phyloP scores from a whole-genome alignment of 2,888 invertebrate genomes.

The Imbricaverruca yamaguchii region DNA sequence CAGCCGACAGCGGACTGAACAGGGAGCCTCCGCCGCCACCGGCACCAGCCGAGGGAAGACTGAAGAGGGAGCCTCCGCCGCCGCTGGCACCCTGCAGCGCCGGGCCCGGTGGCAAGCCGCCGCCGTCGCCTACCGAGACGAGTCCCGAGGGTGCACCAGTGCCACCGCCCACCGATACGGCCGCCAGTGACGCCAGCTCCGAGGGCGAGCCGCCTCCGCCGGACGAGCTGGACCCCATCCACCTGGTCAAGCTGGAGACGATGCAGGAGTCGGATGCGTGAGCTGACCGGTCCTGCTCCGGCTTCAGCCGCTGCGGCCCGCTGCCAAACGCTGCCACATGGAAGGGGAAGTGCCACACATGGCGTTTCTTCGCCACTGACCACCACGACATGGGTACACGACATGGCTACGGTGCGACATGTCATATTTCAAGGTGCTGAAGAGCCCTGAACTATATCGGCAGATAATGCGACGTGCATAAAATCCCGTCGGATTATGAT shows the following conservation, averaged over 20 bases:
- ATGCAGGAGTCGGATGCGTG: conserved; percentile 22
- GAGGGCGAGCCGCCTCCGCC: neutral
- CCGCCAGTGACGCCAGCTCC: neutral
- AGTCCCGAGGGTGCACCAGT: too few species aligned
- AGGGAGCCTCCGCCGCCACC: neutral
- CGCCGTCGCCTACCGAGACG: neutral
- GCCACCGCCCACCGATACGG: neutral
- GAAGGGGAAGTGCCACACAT: too few species aligned
- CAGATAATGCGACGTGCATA: too few species aligned
- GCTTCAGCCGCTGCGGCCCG: too few species aligned
- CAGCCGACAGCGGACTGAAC: neutral
- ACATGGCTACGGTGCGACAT: too few species aligned
- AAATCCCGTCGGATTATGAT: too few species aligned
- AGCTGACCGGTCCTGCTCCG: neutral
- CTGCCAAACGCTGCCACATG: too few species aligned
- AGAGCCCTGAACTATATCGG: too few species aligned
- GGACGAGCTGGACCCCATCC: conserved; percentile 19
- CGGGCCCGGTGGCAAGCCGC: neutral
- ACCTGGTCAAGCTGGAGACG: conserved; percentile 16
- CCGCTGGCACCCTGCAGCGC: neutral
- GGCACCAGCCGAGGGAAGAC: neutral
- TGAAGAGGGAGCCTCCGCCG: neutral
- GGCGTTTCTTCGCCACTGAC: too few species aligned
- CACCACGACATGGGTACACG: too few species aligned
- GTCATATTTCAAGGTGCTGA: too few species aligned